Conservation (phyloP, 1,140 invertebrate species). For the Drosophila lini region DNA sequence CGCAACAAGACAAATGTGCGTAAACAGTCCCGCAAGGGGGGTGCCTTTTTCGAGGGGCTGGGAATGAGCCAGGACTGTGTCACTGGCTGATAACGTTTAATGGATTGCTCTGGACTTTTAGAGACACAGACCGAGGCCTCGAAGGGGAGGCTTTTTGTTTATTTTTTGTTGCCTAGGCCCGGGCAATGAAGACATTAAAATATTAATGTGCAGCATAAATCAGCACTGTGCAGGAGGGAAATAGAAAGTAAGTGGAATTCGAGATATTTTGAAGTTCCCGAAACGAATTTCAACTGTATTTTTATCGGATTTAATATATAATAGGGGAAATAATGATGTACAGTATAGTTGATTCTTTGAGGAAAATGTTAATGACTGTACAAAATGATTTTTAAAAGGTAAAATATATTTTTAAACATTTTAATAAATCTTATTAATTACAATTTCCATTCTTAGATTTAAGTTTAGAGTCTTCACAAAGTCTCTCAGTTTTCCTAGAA, state of each 20-base stretch:
- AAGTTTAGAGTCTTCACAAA: not conserved
- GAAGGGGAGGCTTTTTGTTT: constrained; percentile 32
- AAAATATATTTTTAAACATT: not conserved
- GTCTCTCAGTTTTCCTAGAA: constrained; percentile 6
- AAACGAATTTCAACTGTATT: constrained; percentile 11
- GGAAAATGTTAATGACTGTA: no score
- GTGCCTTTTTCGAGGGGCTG: constrained; percentile 14
- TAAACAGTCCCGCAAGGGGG: constrained; percentile 44
- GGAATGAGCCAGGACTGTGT: constrained; percentile 60
- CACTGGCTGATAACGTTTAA: constrained; percentile 78
- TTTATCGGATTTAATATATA: not conserved
- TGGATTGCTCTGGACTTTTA: constrained; percentile 65
- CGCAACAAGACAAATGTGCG: constrained; percentile 70
- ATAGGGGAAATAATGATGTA: no score
- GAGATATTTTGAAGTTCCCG: not conserved
- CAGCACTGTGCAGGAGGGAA: constrained; percentile 26
- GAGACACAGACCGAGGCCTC: constrained; percentile 20
- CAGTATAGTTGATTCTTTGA: no score
- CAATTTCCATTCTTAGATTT: not conserved
- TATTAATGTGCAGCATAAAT: constrained; percentile 82
- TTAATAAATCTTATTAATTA: not conserved
- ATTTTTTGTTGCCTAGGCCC: constrained; percentile 54
- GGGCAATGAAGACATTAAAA: constrained; percentile 82
- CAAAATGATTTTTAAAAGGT: not conserved
- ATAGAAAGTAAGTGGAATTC: constrained; percentile 1